These are phyloP conservation scores for Agapornis canus DNA, from an alignment of 2,797 vertebrate genomes.

Conservation along the genomic window DNA sequence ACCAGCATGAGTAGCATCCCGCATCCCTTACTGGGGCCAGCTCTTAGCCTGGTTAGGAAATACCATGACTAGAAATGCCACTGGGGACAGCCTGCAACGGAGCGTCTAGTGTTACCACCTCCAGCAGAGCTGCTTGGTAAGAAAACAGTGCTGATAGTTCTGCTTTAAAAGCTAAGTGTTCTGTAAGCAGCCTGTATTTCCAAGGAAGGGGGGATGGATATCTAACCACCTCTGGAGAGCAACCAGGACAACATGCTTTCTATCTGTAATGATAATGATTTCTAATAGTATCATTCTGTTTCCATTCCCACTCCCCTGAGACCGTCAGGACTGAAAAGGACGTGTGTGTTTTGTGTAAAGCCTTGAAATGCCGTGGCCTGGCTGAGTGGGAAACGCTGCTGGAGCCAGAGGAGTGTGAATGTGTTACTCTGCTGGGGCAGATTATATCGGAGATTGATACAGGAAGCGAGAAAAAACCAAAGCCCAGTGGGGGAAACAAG, in stretches of 20 bases:
- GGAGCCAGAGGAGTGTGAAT: conserved; percentile 10
- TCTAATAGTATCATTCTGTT: not conserved
- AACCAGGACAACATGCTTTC: not conserved
- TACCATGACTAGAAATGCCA: not conserved
- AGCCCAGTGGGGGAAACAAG: not conserved
- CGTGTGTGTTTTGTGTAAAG: not conserved
- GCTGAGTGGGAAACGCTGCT: conserved; percentile 13
- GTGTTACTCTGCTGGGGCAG: conserved; percentile 40
- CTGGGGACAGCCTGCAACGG: not conserved
- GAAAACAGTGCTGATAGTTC: not conserved
- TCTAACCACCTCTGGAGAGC: conserved; percentile 2
- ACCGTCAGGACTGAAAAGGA: not conserved
- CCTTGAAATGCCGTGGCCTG: not conserved
- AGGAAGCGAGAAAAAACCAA: not conserved
- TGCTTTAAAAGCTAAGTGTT: not conserved
- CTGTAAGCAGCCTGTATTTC: not conserved
- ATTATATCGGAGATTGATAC: not conserved
- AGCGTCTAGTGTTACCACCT: not conserved
- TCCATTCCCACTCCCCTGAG: not conserved
- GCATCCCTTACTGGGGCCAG: accelerated
- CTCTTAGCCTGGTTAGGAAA: not conserved
- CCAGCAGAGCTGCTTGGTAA: not conserved
- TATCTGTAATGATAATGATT: not conserved
- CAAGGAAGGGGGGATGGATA: not conserved
- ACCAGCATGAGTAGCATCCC: not conserved